Percentiles rank a stretch among this genome's conserved stretches.
Evolutionary conservation across 2,113 vertebrate species (phyloP).

Genomic region (Pollimyrus isidori): DNA sequence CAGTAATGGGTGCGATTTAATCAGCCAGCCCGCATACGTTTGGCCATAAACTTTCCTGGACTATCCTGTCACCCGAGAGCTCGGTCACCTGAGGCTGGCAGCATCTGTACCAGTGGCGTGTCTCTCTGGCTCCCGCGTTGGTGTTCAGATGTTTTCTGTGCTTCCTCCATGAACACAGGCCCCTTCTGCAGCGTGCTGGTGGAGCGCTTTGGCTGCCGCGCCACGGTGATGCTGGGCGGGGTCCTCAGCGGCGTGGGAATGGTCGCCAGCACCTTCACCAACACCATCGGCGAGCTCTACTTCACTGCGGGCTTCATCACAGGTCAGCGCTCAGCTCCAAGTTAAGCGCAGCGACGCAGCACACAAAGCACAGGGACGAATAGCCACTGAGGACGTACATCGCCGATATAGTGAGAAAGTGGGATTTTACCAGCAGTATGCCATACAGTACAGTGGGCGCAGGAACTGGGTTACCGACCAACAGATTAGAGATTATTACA

Average conservation of each 20-base stretch:
- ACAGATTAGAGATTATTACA: too few relatives aligned
- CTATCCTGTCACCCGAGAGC: background rate
- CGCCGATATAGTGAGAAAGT: background rate
- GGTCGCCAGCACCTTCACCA: slow-evolving; percentile 67
- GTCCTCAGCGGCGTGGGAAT: slow-evolving; percentile 70
- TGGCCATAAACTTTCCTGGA: background rate
- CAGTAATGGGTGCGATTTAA: background rate
- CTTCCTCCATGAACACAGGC: slow-evolving; percentile 47
- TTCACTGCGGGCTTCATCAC: slow-evolving; percentile 67
- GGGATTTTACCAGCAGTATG: background rate
- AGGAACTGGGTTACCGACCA: background rate
- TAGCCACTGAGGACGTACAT: background rate
- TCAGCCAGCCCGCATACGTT: background rate
- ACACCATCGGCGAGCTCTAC: slow-evolving; percentile 65
- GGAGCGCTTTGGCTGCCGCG: slow-evolving; percentile 65
- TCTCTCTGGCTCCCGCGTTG: background rate
- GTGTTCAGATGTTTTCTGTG: background rate
- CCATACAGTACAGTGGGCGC: background rate
- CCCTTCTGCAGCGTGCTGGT: slow-evolving; percentile 74
- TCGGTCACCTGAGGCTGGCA: background rate
- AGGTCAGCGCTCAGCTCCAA: slow-evolving; percentile 46
- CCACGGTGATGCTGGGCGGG: slow-evolving; percentile 65
- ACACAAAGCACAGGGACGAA: background rate
- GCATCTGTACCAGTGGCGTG: background rate
- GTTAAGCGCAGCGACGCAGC: background rate